These are phyloP conservation scores for Thunnus thynnus DNA, from an alignment of 2,113 vertebrate genomes.

Conservation along the genomic window DNA sequence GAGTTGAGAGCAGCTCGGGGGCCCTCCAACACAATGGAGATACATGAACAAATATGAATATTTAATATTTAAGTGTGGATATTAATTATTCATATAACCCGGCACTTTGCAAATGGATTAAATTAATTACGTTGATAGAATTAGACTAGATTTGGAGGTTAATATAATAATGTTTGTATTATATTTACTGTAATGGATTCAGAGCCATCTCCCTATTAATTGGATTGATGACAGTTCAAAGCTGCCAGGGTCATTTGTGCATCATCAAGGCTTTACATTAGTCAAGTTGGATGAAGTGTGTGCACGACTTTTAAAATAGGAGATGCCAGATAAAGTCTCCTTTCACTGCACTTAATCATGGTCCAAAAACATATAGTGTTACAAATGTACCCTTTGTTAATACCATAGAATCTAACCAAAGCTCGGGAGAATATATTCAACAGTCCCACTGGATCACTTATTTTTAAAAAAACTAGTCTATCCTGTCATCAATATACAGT, in stretches of 20 bases:
- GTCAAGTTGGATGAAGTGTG: slow-evolving; percentile 42
- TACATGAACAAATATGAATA: slow-evolving; percentile 79
- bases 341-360: neutral
- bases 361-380: neutral
- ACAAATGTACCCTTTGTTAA: slow-evolving; percentile 14
- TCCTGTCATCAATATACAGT: too few relatives aligned
- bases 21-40: slow-evolving; percentile 34
- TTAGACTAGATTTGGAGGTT: slow-evolving; percentile 77
- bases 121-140: slow-evolving; percentile 85
- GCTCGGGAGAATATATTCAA: too few relatives aligned
- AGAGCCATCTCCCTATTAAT: slow-evolving; percentile 80
- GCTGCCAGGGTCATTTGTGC: slow-evolving; percentile 68
- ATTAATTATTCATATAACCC: slow-evolving; percentile 82
- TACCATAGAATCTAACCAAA: neutral
- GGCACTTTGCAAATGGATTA: slow-evolving; percentile 78
- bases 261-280: slow-evolving; percentile 56
- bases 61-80: slow-evolving; percentile 80
- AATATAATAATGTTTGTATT: slow-evolving; percentile 84
- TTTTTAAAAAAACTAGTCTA: too few relatives aligned
- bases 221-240: slow-evolving; percentile 79
- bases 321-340: neutral
- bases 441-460: too few relatives aligned
- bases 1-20: neutral
- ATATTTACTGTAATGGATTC: slow-evolving; percentile 81
- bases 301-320: slow-evolving; percentile 33